Evolutionary conservation across 2,113 vertebrate species (phyloP).

Genomic region (Ictidomys tridecemlineatus): DNA sequence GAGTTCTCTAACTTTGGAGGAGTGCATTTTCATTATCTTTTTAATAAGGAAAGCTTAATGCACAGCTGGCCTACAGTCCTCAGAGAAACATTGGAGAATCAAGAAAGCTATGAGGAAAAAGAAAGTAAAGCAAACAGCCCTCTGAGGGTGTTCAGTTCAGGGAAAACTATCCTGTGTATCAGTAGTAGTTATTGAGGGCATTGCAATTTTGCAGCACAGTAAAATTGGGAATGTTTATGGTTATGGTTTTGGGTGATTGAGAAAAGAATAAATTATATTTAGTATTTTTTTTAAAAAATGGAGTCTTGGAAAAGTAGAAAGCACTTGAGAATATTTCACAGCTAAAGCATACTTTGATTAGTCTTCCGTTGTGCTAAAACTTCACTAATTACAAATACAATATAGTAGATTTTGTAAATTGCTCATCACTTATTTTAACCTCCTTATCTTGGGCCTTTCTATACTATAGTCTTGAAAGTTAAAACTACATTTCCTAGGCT

Average conservation of each 20-base stretch:
- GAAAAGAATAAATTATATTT: neutral
- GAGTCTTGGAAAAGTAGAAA: neutral
- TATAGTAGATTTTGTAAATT: neutral
- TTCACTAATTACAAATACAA: neutral
- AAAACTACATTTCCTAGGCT: neutral
- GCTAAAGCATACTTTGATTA: neutral
- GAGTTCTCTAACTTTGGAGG: neutral
- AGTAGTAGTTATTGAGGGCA: neutral
- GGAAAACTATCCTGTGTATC: neutral
- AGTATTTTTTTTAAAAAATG: neutral
- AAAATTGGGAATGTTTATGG: neutral
- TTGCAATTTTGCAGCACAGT: neutral
- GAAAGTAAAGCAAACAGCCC: no score
- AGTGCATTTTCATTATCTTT: neutral
- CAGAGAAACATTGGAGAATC: neutral
- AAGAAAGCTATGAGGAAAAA: neutral
- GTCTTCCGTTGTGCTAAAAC: slow-evolving; percentile 12
- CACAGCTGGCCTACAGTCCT: neutral
- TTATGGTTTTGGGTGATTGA: neutral
- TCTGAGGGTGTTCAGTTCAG: accelerated
- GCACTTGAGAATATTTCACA: neutral
- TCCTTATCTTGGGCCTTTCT: neutral
- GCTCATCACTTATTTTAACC: neutral
- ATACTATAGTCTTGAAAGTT: neutral
- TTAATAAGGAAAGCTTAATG: neutral